These are phyloP conservation scores for Irena cyanogastra DNA, from an alignment of 2,113 vertebrate genomes.

Conservation along the genomic window DNA sequence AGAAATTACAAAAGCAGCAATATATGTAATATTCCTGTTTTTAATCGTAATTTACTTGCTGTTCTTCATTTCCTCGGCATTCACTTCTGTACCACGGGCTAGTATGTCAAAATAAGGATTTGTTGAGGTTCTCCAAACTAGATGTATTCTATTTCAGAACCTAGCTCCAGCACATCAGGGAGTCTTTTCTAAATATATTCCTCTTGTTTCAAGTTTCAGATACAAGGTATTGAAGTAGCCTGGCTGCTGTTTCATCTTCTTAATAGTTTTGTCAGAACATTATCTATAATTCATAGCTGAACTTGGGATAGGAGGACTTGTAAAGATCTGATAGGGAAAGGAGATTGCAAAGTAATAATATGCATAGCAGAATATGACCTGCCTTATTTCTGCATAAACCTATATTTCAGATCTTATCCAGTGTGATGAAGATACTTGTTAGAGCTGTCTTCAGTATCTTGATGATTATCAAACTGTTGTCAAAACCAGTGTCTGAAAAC, in stretches of 20 bases:
- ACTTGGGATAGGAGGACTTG: neutral
- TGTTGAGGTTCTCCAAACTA: neutral
- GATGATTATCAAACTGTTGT: neutral
- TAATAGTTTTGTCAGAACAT: conserved; percentile 43
- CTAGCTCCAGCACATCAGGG: neutral
- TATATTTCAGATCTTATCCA: neutral
- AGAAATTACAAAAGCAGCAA: neutral
- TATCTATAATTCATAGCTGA: conserved; percentile 19
- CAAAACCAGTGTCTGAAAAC: neutral
- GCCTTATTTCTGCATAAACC: neutral
- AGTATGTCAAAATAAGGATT: conserved; percentile 17
- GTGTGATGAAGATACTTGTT: neutral
- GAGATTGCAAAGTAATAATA: neutral
- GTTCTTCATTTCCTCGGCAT: neutral
- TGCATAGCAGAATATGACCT: neutral
- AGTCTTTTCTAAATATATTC: conserved; percentile 15
- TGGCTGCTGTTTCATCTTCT: neutral
- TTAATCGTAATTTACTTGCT: neutral
- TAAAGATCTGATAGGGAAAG: neutral
- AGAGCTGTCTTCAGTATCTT: neutral
- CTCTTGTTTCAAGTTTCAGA: conserved; percentile 11
- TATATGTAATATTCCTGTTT: neutral
- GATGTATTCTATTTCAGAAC: neutral
- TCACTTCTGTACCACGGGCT: neutral
- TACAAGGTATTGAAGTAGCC: neutral